A percentile compares a stretch with the other conserved stretches of the same genome.
phyloP scores from a whole-genome alignment of 2,113 vertebrate genomes.

The Zingel zingel region DNA sequence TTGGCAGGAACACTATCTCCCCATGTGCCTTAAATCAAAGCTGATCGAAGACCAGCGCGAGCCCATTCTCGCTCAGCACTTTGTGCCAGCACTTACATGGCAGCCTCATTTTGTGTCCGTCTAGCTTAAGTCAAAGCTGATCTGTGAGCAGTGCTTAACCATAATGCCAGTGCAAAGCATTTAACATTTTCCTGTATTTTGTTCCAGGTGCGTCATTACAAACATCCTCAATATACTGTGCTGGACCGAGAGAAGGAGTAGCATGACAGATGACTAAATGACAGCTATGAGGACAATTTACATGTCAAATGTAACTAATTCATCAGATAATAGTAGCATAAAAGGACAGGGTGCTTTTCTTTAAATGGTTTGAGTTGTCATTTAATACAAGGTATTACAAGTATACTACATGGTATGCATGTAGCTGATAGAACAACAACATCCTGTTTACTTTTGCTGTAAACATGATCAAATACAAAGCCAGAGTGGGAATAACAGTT shows the following conservation, averaged over 20 bases:
- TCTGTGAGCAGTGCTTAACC: background rate
- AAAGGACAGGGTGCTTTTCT: background rate
- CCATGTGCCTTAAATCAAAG: slow-evolving; percentile 36
- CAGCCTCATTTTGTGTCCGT: slow-evolving; percentile 19
- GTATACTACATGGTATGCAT: background rate
- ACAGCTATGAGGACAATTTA: background rate
- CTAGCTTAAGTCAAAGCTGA: slow-evolving; percentile 13
- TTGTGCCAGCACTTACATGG: slow-evolving; percentile 7
- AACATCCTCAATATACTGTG: background rate
- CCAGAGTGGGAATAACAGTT: background rate
- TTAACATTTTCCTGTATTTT: background rate
- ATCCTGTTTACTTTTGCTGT: background rate
- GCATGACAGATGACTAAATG: background rate
- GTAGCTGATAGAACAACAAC: background rate
- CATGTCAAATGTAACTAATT: background rate
- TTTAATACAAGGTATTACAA: slow-evolving; percentile 10
- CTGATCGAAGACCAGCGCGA: background rate
- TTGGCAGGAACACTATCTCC: slow-evolving; percentile 7
- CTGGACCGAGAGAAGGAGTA: background rate
- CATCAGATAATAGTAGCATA: background rate
- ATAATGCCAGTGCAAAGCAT: background rate
- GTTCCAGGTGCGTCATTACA: background rate
- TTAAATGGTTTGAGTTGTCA: background rate
- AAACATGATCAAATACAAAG: background rate
- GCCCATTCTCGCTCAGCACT: background rate